Percentiles rank a stretch among this genome's conserved stretches.
Evolutionary conservation across 2,113 vertebrate genomes (phyloP).

Genomic region (Bos javanicus): DNA sequence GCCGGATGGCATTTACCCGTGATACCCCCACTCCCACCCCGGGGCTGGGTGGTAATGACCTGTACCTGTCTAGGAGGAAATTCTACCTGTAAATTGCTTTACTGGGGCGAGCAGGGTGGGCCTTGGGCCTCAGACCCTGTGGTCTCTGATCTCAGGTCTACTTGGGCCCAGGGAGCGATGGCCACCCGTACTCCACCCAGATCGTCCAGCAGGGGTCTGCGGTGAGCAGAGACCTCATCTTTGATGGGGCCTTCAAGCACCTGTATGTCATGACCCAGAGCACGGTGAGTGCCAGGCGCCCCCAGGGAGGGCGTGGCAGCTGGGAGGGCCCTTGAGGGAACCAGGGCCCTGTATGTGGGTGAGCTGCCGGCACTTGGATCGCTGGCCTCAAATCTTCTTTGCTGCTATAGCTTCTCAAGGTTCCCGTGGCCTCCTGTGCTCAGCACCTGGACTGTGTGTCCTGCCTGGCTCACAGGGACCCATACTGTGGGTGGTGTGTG

Average conservation of each 20-base stretch:
- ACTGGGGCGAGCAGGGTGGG: not conserved
- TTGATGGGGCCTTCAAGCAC: constrained; percentile 90
- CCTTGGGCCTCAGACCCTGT: not conserved
- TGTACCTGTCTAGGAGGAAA: not conserved
- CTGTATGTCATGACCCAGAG: constrained; percentile 94
- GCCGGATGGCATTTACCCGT: not conserved
- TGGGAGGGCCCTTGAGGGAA: not conserved
- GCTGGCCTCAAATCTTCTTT: constrained; percentile 10
- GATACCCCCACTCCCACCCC: not conserved
- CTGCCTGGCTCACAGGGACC: constrained; percentile 91
- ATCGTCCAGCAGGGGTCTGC: constrained; percentile 85
- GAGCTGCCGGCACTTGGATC: not conserved
- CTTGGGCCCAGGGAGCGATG: constrained; percentile 86
- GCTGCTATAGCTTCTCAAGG: constrained; percentile 88
- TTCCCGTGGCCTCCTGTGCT: constrained; percentile 93
- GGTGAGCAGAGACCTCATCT: constrained; percentile 91
- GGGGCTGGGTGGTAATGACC: not conserved
- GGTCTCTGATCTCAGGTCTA: constrained; percentile 84
- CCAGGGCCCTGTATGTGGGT: accelerated
- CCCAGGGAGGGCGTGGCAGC: not conserved
- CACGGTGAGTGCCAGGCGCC: constrained; percentile 82
- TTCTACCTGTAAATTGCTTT: not conserved
- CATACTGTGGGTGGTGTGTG: constrained; percentile 98
- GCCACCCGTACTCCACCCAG: constrained; percentile 85
- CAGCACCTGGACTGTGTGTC: constrained; percentile 89